Percentiles rank a stretch among this genome's conserved stretches.
phyloP scores from a whole-genome alignment of 2,113 vertebrate genomes.

The Heterochromis multidens region DNA sequence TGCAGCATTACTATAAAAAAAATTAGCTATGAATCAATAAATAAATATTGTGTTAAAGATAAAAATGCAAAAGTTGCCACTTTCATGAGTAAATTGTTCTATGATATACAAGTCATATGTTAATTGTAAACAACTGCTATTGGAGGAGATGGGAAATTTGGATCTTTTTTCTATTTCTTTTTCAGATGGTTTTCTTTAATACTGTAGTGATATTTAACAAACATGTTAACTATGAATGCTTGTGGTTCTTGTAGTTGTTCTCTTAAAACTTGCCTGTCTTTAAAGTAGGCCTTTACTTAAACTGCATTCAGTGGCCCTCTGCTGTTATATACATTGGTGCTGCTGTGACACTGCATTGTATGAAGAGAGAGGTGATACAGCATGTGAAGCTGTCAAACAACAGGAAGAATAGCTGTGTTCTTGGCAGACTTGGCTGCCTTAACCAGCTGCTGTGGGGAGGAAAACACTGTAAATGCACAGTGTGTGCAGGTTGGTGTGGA shows the following conservation, averaged over 20 bases:
- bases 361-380: slow-evolving; percentile 15
- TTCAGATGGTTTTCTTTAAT: background rate
- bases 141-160: background rate
- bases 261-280: background rate
- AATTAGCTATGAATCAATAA: background rate
- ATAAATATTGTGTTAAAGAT: background rate
- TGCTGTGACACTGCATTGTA: slow-evolving; percentile 21
- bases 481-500: background rate
- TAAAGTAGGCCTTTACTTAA: background rate
- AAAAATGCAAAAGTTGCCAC: background rate
- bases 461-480: background rate
- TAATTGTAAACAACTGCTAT: background rate
- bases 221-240: background rate
- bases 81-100: background rate
- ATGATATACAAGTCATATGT: background rate
- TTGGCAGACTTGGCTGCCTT: slow-evolving; percentile 72
- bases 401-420: slow-evolving; percentile 49
- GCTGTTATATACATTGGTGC: slow-evolving; percentile 65
- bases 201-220: background rate
- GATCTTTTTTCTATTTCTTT: background rate
- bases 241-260: background rate
- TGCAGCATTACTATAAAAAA: background rate
- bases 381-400: slow-evolving; percentile 49
- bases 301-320: slow-evolving; percentile 12
- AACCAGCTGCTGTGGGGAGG: slow-evolving; percentile 63